Percentiles rank a stretch among this genome's conserved stretches.
Evolutionary conservation across 1,140 invertebrate species (phyloP).

Genomic region (Drosophila miranda): DNA sequence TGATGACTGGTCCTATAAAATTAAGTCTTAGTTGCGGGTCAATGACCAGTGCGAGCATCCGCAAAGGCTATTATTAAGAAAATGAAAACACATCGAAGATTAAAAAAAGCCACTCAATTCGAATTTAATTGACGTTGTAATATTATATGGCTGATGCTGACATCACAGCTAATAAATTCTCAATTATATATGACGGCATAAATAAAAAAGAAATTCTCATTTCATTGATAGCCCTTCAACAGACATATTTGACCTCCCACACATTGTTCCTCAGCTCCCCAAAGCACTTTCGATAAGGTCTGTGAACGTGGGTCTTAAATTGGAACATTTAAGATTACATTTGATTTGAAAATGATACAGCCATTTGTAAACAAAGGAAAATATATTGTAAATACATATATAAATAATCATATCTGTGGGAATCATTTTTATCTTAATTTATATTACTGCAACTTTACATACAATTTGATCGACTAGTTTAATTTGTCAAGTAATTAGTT

Average conservation of each 20-base stretch:
- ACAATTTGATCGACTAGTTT: slow-evolving; percentile 16
- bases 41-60: slow-evolving; percentile 32
- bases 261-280: slow-evolving; percentile 8
- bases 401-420: no score
- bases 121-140: slow-evolving; percentile 38
- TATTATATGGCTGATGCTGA: slow-evolving; percentile 53
- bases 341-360: slow-evolving; percentile 6
- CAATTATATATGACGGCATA: slow-evolving; percentile 46
- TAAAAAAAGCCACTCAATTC: slow-evolving; percentile 34
- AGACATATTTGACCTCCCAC: slow-evolving; percentile 41
- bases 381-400: no score
- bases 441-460: background rate
- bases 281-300: slow-evolving; percentile 20
- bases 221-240: slow-evolving; percentile 38
- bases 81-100: slow-evolving; percentile 56
- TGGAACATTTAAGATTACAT: slow-evolving; percentile 4
- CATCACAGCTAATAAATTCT: slow-evolving; percentile 66
- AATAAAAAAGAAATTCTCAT: slow-evolving; percentile 1
- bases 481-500: slow-evolving; percentile 31
- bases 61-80: slow-evolving; percentile 17
- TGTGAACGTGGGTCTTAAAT: slow-evolving; percentile 7
- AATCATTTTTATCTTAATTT: no score
- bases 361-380: slow-evolving; percentile 7
- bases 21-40: slow-evolving; percentile 17
- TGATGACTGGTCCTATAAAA: slow-evolving; percentile 26